These are phyloP conservation scores for Drosophila watanabei DNA, from an alignment of 1,140 invertebrate species.

Conservation along the genomic window DNA sequence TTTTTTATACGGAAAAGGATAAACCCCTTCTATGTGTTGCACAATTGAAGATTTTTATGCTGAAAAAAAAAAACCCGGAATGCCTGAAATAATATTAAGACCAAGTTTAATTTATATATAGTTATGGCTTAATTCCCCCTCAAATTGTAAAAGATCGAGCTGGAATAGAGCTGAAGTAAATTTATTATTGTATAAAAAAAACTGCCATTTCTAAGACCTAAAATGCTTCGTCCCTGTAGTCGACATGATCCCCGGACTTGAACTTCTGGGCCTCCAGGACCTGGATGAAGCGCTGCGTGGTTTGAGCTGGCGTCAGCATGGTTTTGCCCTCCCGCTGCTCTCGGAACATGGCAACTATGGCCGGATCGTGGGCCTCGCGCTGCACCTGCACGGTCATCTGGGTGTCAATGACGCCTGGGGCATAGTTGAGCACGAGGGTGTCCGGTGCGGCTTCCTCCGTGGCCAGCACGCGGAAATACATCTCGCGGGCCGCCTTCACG, in stretches of 20 bases:
- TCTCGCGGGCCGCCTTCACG: slow-evolving; percentile 96
- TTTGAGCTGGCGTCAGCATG: slow-evolving; percentile 91
- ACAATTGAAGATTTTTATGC: not conserved
- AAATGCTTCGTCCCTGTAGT: slow-evolving; percentile 91
- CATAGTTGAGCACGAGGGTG: slow-evolving; percentile 94
- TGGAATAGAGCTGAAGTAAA: not conserved
- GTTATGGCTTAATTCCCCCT: not conserved
- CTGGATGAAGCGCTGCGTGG: slow-evolving; percentile 90
- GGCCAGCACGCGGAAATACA: slow-evolving; percentile 95
- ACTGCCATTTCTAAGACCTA: not conserved
- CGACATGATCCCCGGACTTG: slow-evolving; percentile 93
- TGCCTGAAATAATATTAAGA: not conserved
- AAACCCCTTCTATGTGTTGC: not conserved
- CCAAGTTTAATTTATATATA: not conserved
- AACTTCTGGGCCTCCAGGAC: slow-evolving; percentile 91
- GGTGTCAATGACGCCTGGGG: slow-evolving; percentile 96
- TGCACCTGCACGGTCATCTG: slow-evolving; percentile 93
- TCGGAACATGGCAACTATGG: slow-evolving; percentile 88
- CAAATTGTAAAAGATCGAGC: not conserved
- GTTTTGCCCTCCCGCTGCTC: slow-evolving; percentile 87
- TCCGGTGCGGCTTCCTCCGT: slow-evolving; percentile 89
- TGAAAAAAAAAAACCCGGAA: accelerated
- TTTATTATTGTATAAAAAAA: slow-evolving; percentile 5
- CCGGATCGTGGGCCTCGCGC: slow-evolving; percentile 87
- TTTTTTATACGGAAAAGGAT: not conserved